Evolutionary conservation across 2,888 invertebrate species (phyloP).

Genomic region (Limnephilus auricula): DNA sequence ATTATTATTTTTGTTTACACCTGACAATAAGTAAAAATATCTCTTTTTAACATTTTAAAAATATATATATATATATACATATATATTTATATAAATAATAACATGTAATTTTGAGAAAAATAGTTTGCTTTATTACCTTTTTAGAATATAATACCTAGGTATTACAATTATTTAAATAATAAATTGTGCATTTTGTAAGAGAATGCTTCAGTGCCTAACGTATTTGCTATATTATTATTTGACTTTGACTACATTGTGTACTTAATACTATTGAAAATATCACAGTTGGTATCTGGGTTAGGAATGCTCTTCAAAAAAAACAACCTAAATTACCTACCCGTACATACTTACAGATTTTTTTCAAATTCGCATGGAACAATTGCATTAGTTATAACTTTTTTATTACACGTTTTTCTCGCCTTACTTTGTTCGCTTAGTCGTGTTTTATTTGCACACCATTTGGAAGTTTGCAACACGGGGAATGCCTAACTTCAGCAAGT

Average conservation of each 20-base stretch:
- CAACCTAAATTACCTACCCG: slow-evolving; percentile 11
- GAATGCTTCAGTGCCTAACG: background rate
- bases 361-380: slow-evolving; percentile 15
- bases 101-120: background rate
- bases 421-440: background rate
- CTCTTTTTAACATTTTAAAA: background rate
- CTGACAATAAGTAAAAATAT: background rate
- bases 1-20: background rate
- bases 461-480: background rate
- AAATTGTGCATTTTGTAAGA: background rate
- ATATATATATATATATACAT: too few relatives aligned
- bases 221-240: slow-evolving; percentile 11
- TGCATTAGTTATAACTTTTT: background rate
- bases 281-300: slow-evolving; percentile 23
- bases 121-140: background rate
- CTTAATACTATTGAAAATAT: slow-evolving; percentile 40
- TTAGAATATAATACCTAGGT: background rate
- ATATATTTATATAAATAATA: too few relatives aligned
- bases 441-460: background rate
- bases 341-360: background rate
- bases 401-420: slow-evolving; percentile 2
- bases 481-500: background rate
- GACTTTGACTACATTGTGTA: slow-evolving; percentile 53
- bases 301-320: slow-evolving; percentile 34
- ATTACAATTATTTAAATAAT: background rate